A percentile compares a stretch with the other conserved stretches of the same genome.
phyloP scores from a whole-genome alignment of 1,140 invertebrate genomes.

The Drosophila santomea region DNA sequence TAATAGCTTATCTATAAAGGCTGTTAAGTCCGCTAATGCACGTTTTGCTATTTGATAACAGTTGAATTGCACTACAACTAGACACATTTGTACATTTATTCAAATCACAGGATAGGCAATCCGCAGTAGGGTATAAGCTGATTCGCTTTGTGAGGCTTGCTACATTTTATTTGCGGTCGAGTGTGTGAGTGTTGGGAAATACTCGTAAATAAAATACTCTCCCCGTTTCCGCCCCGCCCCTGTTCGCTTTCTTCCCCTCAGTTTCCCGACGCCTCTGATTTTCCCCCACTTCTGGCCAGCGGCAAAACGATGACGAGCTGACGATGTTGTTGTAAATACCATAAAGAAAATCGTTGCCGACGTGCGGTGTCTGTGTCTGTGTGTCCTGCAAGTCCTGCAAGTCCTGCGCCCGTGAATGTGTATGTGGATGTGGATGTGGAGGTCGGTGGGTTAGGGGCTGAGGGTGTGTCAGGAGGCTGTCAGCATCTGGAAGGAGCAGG shows the following conservation, averaged over 20 bases:
- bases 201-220: constrained; percentile 46
- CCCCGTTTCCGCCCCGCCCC: neutral
- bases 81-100: too few relatives aligned
- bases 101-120: too few relatives aligned
- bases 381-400: neutral
- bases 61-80: too few relatives aligned
- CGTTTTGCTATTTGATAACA: too few relatives aligned
- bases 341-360: constrained; percentile 76
- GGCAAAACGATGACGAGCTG: constrained; percentile 75
- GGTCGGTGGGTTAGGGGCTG: neutral
- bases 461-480: neutral
- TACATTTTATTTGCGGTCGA: neutral
- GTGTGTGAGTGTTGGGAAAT: constrained; percentile 21
- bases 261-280: constrained; percentile 14
- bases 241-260: neutral
- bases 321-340: constrained; percentile 77
- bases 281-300: constrained; percentile 44
- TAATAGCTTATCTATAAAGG: too few relatives aligned
- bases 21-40: too few relatives aligned
- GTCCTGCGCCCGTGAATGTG: too few relatives aligned
- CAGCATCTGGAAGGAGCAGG: constrained; percentile 18
- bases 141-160: neutral
- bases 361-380: constrained; percentile 33
- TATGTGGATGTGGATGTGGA: neutral
- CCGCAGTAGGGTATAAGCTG: neutral